Evolutionary conservation across 2,113 vertebrate species (phyloP).

Genomic region (Ammodramus savannarum): DNA sequence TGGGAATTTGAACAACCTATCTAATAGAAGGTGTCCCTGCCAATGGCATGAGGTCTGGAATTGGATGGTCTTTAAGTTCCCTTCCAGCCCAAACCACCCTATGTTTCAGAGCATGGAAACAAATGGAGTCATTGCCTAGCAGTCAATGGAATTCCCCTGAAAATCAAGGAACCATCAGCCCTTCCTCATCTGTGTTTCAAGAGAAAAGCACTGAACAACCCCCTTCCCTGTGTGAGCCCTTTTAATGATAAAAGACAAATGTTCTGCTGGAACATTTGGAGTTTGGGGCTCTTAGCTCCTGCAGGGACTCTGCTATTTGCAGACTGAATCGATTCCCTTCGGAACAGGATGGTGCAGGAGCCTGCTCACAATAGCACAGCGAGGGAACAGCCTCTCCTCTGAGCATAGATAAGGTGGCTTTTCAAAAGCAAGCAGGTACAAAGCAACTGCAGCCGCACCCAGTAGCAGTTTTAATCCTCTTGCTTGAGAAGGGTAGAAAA

Average conservation of each 20-base stretch:
- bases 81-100: neutral
- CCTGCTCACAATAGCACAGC: neutral
- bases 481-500: conserved; percentile 7
- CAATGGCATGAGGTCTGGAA: neutral
- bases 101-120: neutral
- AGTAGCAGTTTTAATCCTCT: conserved; percentile 33
- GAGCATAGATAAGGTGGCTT: conserved; percentile 12
- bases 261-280: neutral
- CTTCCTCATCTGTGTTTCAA: neutral
- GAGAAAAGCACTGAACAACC: neutral
- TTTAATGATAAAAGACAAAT: neutral
- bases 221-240: neutral
- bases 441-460: conserved; percentile 20
- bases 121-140: neutral
- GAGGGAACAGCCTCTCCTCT: conserved; percentile 29
- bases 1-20: neutral
- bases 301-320: conserved; percentile 15
- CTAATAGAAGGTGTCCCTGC: neutral
- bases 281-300: neutral
- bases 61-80: neutral
- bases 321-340: conserved; percentile 42
- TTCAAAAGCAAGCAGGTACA: neutral
- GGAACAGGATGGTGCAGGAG: neutral
- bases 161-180: neutral
- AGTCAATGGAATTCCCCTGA: neutral